Conservation (phyloP, 1,140 invertebrate species). For the Drosophila ficusphila region DNA sequence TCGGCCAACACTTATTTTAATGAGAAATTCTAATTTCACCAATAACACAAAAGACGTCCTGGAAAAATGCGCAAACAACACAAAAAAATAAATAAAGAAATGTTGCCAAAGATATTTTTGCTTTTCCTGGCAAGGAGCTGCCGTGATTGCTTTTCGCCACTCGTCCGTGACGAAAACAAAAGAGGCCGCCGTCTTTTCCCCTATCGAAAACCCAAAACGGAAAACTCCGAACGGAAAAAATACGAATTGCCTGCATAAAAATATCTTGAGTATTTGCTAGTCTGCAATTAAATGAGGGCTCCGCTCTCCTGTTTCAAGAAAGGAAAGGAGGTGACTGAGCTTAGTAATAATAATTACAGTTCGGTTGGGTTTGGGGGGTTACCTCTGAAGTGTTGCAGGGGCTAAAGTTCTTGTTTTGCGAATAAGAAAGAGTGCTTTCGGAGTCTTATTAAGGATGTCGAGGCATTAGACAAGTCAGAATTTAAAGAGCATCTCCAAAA, state of each 20-base stretch:
- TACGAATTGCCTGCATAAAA: constrained; percentile 66
- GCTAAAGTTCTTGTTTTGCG: constrained; percentile 21
- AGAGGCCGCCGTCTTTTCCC: constrained; percentile 28
- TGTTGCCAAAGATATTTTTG: constrained; percentile 57
- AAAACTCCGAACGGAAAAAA: constrained; percentile 16
- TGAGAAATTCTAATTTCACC: constrained; percentile 83
- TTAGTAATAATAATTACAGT: constrained; percentile 54
- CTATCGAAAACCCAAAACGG: constrained; percentile 21
- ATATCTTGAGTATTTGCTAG: constrained; percentile 67
- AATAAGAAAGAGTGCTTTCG: not conserved
- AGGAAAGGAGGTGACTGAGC: constrained; percentile 13
- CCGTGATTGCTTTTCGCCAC: constrained; percentile 75
- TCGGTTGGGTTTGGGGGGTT: constrained; percentile 11
- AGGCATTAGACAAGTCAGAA: not conserved
- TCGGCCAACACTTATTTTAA: constrained; percentile 80
- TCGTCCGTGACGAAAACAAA: constrained; percentile 79
- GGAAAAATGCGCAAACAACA: constrained; percentile 62
- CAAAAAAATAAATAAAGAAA: constrained; percentile 31
- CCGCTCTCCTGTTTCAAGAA: not conserved
- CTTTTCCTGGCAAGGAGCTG: constrained; percentile 33
- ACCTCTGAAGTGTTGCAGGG: constrained; percentile 39
- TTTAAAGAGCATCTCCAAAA: too few species aligned
- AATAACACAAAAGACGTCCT: constrained; percentile 69
- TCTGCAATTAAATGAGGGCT: constrained; percentile 63
- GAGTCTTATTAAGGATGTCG: not conserved